Conservation (phyloP, 2,113 vertebrate species). For the Phalacrocorax aristotelis region DNA sequence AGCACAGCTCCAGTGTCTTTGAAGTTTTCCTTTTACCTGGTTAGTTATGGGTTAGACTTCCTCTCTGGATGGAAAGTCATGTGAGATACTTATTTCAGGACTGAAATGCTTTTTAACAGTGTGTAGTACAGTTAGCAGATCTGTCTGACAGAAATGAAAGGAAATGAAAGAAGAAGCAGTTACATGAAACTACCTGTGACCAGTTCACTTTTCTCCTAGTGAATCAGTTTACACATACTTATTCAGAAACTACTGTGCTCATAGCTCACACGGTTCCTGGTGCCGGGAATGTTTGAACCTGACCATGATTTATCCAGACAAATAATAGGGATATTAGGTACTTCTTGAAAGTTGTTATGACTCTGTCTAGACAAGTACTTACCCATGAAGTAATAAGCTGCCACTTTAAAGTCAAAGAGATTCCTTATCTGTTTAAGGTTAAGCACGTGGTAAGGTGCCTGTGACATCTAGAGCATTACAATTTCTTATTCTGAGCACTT, state of each 20-base stretch:
- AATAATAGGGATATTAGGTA: constrained; percentile 20
- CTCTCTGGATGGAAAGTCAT: not conserved
- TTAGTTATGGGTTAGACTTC: not conserved
- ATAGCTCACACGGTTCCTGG: not conserved
- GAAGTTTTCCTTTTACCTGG: not conserved
- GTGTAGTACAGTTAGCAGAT: not conserved
- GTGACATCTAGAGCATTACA: not conserved
- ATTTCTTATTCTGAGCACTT: not conserved
- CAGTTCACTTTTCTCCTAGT: not conserved
- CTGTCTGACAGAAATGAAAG: not conserved
- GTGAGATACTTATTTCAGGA: not conserved
- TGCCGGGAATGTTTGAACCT: not conserved
- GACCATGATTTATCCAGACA: not conserved
- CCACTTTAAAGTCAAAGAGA: not conserved
- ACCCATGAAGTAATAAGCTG: not conserved
- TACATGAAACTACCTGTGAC: not conserved
- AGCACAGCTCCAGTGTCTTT: not conserved
- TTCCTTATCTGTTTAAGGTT: constrained; percentile 40
- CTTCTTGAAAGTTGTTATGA: constrained; percentile 12
- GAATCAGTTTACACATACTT: constrained; percentile 30
- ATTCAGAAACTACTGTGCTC: not conserved
- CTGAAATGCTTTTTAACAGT: not conserved
- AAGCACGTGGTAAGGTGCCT: constrained; percentile 19
- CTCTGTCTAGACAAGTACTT: constrained; percentile 44
- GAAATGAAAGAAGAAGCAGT: constrained; percentile 22